Conservation (phyloP, 2,888 invertebrate species). For the Drosophila subquinaria region DNA sequence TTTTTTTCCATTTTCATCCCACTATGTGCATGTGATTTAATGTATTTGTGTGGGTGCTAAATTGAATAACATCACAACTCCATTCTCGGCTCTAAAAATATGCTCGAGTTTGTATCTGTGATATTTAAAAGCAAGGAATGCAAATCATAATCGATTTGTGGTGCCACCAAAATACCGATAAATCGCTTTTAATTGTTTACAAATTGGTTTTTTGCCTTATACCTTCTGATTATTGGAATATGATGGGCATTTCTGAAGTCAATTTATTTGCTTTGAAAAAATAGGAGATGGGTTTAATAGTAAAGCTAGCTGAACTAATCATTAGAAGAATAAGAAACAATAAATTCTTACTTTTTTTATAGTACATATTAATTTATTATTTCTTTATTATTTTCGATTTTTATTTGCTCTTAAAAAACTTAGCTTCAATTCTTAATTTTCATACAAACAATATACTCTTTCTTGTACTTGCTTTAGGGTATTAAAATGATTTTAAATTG, state of each 20-base stretch:
- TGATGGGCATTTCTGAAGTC: not conserved
- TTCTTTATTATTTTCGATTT: too few relatives aligned
- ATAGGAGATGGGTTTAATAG: not conserved
- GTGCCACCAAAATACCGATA: not conserved
- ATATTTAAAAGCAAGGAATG: not conserved
- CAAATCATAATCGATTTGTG: conserved; percentile 4
- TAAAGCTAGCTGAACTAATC: not conserved
- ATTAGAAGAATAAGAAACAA: too few relatives aligned
- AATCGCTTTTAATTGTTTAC: conserved; percentile 6
- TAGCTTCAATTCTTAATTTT: not conserved
- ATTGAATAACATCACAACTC: conserved; percentile 2
- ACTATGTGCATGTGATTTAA: not conserved
- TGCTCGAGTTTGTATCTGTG: not conserved
- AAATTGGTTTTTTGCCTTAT: not conserved
- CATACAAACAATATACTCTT: not conserved
- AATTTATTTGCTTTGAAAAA: not conserved
- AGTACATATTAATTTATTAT: not conserved
- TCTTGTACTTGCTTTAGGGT: not conserved
- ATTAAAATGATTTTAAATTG: conserved; percentile 25
- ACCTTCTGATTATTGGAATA: not conserved
- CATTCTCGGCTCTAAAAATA: not conserved
- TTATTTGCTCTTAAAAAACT: too few relatives aligned
- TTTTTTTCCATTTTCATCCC: conserved; percentile 14
- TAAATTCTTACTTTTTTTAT: not conserved
- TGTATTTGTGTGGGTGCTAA: not conserved